A percentile compares a stretch with the other conserved stretches of the same genome.
Conservation (phyloP, 2,113 vertebrate species). For the Gallinago paraguaiae region DNA sequence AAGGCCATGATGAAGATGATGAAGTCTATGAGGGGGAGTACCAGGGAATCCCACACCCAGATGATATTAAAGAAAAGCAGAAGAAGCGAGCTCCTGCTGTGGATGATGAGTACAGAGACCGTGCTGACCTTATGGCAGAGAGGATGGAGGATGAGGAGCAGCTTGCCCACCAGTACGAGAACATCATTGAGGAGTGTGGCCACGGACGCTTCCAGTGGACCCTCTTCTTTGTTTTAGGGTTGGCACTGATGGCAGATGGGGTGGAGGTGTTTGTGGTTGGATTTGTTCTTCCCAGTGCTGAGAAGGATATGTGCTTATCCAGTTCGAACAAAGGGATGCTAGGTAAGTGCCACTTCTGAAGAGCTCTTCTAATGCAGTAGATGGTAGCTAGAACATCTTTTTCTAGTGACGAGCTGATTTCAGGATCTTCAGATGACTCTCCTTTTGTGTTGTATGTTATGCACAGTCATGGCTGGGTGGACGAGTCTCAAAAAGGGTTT, state of each 20-base stretch:
- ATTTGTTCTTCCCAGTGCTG: slow-evolving; percentile 93
- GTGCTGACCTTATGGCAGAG: slow-evolving; percentile 80
- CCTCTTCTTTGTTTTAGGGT: slow-evolving; percentile 90
- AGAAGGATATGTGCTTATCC: slow-evolving; percentile 98
- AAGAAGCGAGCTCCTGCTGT: slow-evolving; percentile 70
- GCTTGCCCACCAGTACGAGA: slow-evolving; percentile 93
- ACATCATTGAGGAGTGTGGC: slow-evolving; percentile 95
- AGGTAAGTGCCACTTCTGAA: slow-evolving; percentile 80
- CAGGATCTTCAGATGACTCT: neutral
- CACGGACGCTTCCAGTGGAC: slow-evolving; percentile 98
- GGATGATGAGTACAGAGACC: slow-evolving; percentile 76
- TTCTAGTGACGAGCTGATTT: neutral
- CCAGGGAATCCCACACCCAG: slow-evolving; percentile 95
- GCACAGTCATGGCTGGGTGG: neutral
- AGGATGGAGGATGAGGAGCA: slow-evolving; percentile 89
- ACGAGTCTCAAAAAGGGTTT: neutral
- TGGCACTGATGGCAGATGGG: slow-evolving; percentile 97
- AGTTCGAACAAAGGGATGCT: slow-evolving; percentile 94
- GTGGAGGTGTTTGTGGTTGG: slow-evolving; percentile 96
- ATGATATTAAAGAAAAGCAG: slow-evolving; percentile 87
- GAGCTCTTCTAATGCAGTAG: neutral
- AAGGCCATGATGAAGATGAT: slow-evolving; percentile 94
- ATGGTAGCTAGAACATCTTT: neutral
- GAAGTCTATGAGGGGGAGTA: slow-evolving; percentile 98
- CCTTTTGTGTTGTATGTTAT: neutral